Evolutionary conservation across 2,888 invertebrate species (phyloP).

Genomic region (Antheraea assamensis): DNA sequence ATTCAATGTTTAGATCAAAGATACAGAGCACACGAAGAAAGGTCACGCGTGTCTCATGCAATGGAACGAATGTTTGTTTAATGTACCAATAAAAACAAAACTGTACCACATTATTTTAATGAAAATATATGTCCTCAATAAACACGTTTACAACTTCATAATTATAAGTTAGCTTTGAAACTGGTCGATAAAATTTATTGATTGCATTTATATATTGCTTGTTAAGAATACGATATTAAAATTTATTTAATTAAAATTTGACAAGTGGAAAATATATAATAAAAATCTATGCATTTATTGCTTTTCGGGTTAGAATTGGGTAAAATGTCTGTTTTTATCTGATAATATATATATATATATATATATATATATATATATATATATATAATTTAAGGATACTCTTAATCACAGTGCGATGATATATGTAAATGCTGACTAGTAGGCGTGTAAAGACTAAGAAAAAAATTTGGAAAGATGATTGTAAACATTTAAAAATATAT

Average conservation of each 20-base stretch:
- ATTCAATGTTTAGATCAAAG: slow-evolving; percentile 21
- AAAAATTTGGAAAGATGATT: no score
- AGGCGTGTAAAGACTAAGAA: no score
- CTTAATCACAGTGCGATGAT: neutral
- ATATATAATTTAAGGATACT: no score
- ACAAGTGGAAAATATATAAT: neutral
- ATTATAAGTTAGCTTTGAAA: neutral
- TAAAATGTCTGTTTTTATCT: neutral
- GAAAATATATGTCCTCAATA: neutral
- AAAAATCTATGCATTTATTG: neutral
- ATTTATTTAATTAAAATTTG: neutral
- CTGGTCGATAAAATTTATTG: slow-evolving; percentile 1
- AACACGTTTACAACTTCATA: neutral
- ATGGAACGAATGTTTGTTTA: slow-evolving; percentile 43
- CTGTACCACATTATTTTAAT: slow-evolving; percentile 1
- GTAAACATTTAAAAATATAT: no score
- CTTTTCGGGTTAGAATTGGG: neutral
- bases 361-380: no score
- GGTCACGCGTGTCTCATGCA: slow-evolving; percentile 42
- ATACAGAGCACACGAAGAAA: slow-evolving; percentile 30
- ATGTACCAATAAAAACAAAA: slow-evolving; percentile 38
- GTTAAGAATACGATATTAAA: neutral
- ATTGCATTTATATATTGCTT: neutral
- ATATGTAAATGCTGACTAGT: no score
- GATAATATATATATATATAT: neutral